Evolutionary conservation across 2,888 invertebrate genomes (phyloP).

Genomic region (Mamestra brassicae): DNA sequence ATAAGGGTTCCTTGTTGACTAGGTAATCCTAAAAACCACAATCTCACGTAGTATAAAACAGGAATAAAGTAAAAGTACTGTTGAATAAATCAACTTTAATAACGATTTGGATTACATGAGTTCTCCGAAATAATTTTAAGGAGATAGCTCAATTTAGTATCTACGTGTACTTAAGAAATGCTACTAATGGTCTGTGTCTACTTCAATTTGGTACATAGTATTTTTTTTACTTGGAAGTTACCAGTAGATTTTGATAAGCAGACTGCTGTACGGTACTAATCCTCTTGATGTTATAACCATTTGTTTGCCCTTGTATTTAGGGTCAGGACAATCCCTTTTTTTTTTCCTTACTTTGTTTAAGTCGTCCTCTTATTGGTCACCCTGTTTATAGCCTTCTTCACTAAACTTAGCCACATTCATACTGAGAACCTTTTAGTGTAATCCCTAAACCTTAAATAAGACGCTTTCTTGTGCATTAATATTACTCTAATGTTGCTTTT

Average conservation of each 20-base stretch:
- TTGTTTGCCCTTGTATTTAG: too few relatives aligned
- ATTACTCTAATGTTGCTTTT: not conserved
- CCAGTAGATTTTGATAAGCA: not conserved
- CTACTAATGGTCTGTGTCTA: not conserved
- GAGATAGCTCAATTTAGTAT: constrained; percentile 7
- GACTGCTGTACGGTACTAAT: not conserved
- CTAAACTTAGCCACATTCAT: not conserved
- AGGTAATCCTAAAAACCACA: not conserved
- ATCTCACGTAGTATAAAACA: constrained; percentile 9
- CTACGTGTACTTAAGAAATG: constrained; percentile 3
- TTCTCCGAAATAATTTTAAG: constrained; percentile 8
- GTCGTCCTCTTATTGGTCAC: too few relatives aligned
- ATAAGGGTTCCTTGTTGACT: too few relatives aligned
- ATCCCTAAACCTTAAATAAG: not conserved
- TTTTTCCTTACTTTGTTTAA: too few relatives aligned
- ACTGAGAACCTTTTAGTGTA: not conserved
- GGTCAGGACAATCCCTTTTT: too few relatives aligned
- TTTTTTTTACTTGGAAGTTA: not conserved
- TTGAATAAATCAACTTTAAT: constrained; percentile 40
- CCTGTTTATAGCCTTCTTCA: too few relatives aligned
- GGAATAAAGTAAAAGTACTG: constrained; percentile 13
- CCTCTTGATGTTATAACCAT: not conserved
- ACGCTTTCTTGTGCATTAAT: not conserved
- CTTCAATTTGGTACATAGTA: not conserved
- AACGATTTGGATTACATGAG: constrained; percentile 28